A percentile compares a stretch with the other conserved stretches of the same genome.
phyloP scores from a whole-genome alignment of 1,140 invertebrate species.

The Philotrypesis tridentata region DNA sequence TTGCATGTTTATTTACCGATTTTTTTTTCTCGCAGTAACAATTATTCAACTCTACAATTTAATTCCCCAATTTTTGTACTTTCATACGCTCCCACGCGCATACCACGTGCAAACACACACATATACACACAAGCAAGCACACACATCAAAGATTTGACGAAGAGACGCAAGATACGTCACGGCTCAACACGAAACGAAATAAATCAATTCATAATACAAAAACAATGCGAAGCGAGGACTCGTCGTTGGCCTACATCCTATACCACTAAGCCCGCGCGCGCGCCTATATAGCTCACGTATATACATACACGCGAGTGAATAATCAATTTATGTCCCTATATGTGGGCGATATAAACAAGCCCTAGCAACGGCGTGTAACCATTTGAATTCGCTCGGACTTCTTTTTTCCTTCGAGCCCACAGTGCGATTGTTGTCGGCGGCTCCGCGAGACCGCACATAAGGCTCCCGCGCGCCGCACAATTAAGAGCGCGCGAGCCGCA shows the following conservation, averaged over 20 bases:
- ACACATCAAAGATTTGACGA: too few species aligned
- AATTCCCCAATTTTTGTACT: too few species aligned
- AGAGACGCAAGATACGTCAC: too few species aligned
- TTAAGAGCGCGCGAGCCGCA: not conserved
- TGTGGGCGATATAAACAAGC: constrained; percentile 55
- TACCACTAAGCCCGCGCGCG: not conserved
- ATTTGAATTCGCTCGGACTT: constrained; percentile 35
- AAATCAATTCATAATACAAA: not conserved
- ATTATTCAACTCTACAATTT: too few species aligned
- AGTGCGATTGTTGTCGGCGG: not conserved
- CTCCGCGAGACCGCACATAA: too few species aligned
- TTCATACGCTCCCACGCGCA: too few species aligned
- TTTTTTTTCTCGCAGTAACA: too few species aligned
- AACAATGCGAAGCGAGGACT: not conserved
- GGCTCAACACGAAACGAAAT: not conserved
- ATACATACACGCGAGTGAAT: not conserved
- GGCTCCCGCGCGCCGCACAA: too few species aligned
- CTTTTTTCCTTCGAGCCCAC: not conserved
- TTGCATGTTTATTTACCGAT: too few species aligned
- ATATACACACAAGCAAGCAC: too few species aligned
- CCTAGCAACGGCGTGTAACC: constrained; percentile 59
- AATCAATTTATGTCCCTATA: constrained; percentile 34
- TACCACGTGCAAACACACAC: too few species aligned
- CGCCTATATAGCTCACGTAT: too few species aligned
- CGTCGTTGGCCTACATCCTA: constrained; percentile 7